These are phyloP conservation scores for Deilephila elpenor DNA, from an alignment of 2,888 invertebrate genomes.

Conservation along the genomic window DNA sequence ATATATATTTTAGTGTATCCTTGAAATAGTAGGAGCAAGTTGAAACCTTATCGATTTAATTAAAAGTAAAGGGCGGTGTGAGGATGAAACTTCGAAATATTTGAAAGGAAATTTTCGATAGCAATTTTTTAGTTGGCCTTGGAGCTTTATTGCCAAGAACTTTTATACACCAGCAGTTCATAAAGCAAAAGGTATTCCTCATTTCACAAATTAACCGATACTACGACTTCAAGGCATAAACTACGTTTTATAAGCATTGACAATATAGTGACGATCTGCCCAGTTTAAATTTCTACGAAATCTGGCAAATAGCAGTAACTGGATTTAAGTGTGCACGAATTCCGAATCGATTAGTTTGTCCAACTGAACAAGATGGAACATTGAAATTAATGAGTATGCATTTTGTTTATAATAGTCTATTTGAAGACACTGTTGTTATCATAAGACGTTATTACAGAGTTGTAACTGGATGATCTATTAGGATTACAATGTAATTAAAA, in stretches of 20 bases:
- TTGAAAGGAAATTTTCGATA: slow-evolving; percentile 33
- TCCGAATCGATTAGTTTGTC: neutral
- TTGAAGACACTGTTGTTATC: too few species aligned
- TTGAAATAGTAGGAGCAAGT: slow-evolving; percentile 26
- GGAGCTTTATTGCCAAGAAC: slow-evolving; percentile 34
- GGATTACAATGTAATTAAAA: too few species aligned
- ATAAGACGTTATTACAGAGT: too few species aligned
- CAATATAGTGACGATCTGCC: neutral
- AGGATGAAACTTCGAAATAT: slow-evolving; percentile 34
- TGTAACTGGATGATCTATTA: too few species aligned
- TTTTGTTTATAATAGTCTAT: neutral
- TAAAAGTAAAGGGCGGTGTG: slow-evolving; percentile 33
- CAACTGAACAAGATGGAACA: neutral
- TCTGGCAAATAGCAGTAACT: neutral
- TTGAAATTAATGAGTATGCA: neutral
- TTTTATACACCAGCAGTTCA: slow-evolving; percentile 19
- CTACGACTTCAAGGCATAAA: too few species aligned
- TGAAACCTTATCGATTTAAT: slow-evolving; percentile 32
- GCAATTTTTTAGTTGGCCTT: slow-evolving; percentile 35
- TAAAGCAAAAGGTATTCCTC: neutral
- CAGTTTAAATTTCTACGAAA: neutral
- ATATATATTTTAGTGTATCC: too few species aligned
- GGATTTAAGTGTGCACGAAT: neutral
- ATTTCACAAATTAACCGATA: neutral
- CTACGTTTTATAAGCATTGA: neutral